phyloP scores from a whole-genome alignment of 1,140 invertebrate species.

The Brachionus sp. region DNA sequence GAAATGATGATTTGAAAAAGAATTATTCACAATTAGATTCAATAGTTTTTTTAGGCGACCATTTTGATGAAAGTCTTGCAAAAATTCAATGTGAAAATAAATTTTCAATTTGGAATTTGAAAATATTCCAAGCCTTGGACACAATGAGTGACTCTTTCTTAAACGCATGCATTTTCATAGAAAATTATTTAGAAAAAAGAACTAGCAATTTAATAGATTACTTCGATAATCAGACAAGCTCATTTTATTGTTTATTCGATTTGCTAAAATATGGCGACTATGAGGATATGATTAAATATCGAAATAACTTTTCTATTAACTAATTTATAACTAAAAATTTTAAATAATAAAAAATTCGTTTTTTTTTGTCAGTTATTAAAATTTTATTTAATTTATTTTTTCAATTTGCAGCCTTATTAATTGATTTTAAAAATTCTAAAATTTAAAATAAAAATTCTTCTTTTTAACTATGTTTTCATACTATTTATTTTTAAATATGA shows the following conservation, averaged over 20 bases:
- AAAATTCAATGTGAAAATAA: background rate
- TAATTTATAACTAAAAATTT: too few relatives aligned
- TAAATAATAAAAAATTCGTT: too few relatives aligned
- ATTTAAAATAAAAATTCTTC: too few relatives aligned
- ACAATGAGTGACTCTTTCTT: conserved; percentile 23
- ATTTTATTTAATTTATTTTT: too few relatives aligned
- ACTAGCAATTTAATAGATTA: background rate
- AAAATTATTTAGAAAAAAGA: background rate
- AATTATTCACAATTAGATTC: background rate
- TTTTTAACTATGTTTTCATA: too few relatives aligned
- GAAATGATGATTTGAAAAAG: conserved; percentile 33
- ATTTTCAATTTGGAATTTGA: conserved; percentile 24
- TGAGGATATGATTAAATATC: background rate
- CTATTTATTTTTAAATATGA: too few relatives aligned
- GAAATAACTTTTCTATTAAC: background rate
- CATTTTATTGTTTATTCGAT: conserved; percentile 15
- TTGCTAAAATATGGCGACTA: background rate
- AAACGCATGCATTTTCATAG: background rate
- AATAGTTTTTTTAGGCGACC: background rate
- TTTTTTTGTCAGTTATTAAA: too few relatives aligned
- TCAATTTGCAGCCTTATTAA: too few relatives aligned
- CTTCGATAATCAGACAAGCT: background rate
- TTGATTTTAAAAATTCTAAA: too few relatives aligned
- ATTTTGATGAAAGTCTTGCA: background rate
- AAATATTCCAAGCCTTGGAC: background rate